phyloP scores from a whole-genome alignment of 2,797 vertebrate species.

The Glossophaga mutica region DNA sequence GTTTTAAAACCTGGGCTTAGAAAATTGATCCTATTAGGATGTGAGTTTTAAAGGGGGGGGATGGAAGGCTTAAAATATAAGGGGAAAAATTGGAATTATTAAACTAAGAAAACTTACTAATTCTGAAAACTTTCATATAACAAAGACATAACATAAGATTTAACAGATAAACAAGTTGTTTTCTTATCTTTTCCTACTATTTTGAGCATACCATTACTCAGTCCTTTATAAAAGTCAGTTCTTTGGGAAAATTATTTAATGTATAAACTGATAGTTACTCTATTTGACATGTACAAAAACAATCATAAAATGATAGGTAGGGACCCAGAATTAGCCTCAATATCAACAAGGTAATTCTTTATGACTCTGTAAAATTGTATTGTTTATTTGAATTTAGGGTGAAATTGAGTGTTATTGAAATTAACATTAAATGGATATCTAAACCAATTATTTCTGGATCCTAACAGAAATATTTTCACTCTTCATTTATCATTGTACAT shows the following conservation, averaged over 20 bases:
- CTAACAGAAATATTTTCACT: background rate
- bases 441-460: slow-evolving; percentile 29
- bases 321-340: background rate
- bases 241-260: background rate
- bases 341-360: background rate
- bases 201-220: background rate
- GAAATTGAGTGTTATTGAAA: background rate
- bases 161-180: background rate
- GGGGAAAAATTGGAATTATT: slow-evolving; percentile 62
- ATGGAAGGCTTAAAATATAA: slow-evolving; percentile 41
- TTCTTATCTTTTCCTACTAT: background rate
- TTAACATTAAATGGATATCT: background rate
- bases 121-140: background rate
- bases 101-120: slow-evolving; percentile 53
- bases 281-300: slow-evolving; percentile 1
- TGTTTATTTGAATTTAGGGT: slow-evolving; percentile 2
- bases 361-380: background rate
- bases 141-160: background rate
- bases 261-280: background rate
- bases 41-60: background rate
- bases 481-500: background rate
- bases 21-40: slow-evolving; percentile 47
- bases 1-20: background rate
- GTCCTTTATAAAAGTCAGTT: background rate
- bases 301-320: background rate